Base-by-base conservation (phyloP, 2,797 vertebrate species). In the Anabas testudineus region DNA sequence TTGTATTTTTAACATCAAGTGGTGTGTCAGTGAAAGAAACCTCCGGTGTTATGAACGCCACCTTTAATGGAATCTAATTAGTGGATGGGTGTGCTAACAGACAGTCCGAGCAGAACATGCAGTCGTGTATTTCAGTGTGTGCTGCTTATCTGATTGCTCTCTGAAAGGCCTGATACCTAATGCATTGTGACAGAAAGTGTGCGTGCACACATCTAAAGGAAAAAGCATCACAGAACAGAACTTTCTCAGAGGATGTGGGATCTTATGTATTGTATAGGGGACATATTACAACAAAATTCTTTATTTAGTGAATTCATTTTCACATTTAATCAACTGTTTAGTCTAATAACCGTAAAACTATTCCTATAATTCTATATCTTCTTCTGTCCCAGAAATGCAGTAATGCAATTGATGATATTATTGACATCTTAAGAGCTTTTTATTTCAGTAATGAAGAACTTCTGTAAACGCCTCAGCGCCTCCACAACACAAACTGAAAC, bases 41-140 rank as follows among this genome's bases (percentile, higher is more conserved):
- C 86, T 90, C 80, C 43, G 28, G 87, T 80, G 85, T 87, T 86
- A 79, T 82, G 81, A 86, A 88, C 80, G 82, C 67, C 90, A 91
- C 77, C 81, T 85, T 89, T 92, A 92, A 93, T 93, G 88, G 87
- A 92, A 81, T 87, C 87, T 91, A 91, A 92, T 93, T 92, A 92
- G 87, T 62, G 80, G 83, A 85, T 36, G 74, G 75, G 58, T 58
- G 80, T 70, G 71, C 78, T 64, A 81, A 83, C 67, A 74, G 78
- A 61, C 78, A 88, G 81, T 57, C 81, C 78, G 86, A 88, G 85
- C 81, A 83, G 82, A 86, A 85, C 76, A 81, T 74, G 71, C 57
- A 65, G 56, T 62, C 5, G 7, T 49, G 61, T 71, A 41, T 54
- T 8, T 39, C 3, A 16, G 53, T 57, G 53, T n/a, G 22, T 19